Percentiles rank a stretch among this genome's conserved stretches.
Evolutionary conservation across 2,888 invertebrate species (phyloP).

Genomic region (Athrips mouffetella): DNA sequence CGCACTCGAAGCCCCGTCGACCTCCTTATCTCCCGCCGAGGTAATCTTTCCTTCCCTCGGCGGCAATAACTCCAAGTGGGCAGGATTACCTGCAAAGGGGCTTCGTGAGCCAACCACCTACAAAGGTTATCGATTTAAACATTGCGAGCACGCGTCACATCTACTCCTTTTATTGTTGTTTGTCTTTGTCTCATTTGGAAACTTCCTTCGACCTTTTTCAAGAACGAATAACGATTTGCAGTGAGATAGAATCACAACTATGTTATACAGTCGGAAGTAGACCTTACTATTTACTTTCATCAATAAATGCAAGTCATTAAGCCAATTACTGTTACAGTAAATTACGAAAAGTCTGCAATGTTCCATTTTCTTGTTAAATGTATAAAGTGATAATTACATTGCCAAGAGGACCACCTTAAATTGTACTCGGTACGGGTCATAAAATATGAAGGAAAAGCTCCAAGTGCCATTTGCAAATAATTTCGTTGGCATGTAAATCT

Average conservation of each 20-base stretch:
- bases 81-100: constrained; percentile 77
- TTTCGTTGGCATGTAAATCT: constrained; percentile 73
- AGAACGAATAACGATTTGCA: neutral
- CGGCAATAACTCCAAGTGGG: constrained; percentile 78
- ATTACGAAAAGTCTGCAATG: constrained; percentile 1
- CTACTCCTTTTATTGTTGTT: constrained; percentile 51
- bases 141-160: constrained; percentile 61
- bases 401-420: constrained; percentile 36
- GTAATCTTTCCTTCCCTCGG: constrained; percentile 78
- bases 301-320: constrained; percentile 1
- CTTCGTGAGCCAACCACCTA: constrained; percentile 71
- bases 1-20: constrained; percentile 76
- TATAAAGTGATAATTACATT: constrained; percentile 35
- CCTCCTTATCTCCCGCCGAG: constrained; percentile 78
- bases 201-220: constrained; percentile 1
- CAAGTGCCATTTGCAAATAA: constrained; percentile 70
- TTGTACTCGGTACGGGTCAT: constrained; percentile 47
- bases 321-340: neutral
- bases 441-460: constrained; percentile 62
- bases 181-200: constrained; percentile 28
- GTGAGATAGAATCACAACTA: neutral
- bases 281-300: neutral
- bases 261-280: neutral
- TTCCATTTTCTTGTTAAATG: constrained; percentile 30
- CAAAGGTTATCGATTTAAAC: constrained; percentile 74